Conservation (phyloP, 2,797 vertebrate species). For the Paratrypauchen microcephalus region DNA sequence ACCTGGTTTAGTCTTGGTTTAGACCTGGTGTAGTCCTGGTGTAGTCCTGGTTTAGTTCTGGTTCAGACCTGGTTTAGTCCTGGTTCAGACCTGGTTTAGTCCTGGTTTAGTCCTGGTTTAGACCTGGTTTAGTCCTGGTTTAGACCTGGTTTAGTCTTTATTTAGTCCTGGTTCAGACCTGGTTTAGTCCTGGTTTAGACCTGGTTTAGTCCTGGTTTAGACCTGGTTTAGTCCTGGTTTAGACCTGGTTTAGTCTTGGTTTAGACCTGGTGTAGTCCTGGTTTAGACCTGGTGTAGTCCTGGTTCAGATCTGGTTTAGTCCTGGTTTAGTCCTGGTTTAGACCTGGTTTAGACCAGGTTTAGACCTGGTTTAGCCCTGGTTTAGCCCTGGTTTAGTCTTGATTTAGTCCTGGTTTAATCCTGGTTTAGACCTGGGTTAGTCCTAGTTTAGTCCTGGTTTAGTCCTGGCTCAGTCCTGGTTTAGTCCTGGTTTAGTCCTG, state of each 20-base stretch:
- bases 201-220: not conserved
- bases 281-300: not conserved
- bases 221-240: not conserved
- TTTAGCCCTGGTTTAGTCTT: not conserved
- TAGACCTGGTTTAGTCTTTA: constrained; percentile 1
- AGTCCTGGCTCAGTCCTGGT: not conserved
- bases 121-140: not conserved
- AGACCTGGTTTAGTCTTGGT: not conserved
- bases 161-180: not conserved
- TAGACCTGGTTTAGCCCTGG: not conserved
- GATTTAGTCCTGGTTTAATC: not conserved
- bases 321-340: not conserved
- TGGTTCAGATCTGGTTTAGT: not conserved
- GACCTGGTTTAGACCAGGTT: not conserved
- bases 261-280: not conserved
- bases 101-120: not conserved
- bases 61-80: no score
- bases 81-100: not conserved
- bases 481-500: not conserved
- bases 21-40: not conserved
- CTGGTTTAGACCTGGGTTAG: not conserved
- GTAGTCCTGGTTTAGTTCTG: not conserved
- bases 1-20: not conserved
- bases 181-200: constrained; percentile 1
- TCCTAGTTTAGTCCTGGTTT: no score